These are phyloP conservation scores for Phoebastria nigripes DNA, from an alignment of 2,797 vertebrate genomes.

Conservation along the genomic window DNA sequence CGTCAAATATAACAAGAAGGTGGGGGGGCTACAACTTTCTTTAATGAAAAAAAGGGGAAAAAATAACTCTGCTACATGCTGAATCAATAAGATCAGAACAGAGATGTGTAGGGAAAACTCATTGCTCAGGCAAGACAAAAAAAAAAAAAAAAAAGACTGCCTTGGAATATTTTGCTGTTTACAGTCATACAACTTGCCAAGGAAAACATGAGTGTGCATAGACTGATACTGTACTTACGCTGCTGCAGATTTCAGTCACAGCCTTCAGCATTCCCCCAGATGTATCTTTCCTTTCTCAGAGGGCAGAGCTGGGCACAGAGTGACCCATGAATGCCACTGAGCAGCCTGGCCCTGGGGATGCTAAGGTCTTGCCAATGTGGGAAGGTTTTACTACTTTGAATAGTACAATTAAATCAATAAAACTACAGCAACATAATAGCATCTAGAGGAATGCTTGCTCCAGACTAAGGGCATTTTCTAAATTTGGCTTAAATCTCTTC, in stretches of 20 bases:
- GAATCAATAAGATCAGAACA: constrained; percentile 21
- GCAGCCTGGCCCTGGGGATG: background rate
- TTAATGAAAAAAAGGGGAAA: background rate
- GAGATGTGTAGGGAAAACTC: background rate
- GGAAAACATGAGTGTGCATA: background rate
- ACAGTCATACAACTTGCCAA: constrained; percentile 24
- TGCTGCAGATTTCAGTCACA: background rate
- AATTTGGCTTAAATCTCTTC: background rate
- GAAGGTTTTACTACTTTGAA: background rate
- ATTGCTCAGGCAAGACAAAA: background rate
- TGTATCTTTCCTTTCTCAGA: background rate
- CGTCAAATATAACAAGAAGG: background rate
- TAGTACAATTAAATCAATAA: background rate
- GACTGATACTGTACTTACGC: background rate
- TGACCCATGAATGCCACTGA: background rate
- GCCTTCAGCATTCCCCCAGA: background rate
- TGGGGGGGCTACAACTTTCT: background rate
- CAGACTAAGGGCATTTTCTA: background rate
- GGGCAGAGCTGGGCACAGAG: background rate
- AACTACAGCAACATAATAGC: background rate
- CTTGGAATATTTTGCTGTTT: constrained; percentile 44
- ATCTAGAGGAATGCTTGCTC: background rate
- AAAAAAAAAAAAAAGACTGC: background rate
- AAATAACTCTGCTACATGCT: background rate
- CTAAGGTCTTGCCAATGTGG: background rate